Evolutionary conservation across 2,113 vertebrate genomes (phyloP).

Genomic region (Brachyhypopomus gauderio): DNA sequence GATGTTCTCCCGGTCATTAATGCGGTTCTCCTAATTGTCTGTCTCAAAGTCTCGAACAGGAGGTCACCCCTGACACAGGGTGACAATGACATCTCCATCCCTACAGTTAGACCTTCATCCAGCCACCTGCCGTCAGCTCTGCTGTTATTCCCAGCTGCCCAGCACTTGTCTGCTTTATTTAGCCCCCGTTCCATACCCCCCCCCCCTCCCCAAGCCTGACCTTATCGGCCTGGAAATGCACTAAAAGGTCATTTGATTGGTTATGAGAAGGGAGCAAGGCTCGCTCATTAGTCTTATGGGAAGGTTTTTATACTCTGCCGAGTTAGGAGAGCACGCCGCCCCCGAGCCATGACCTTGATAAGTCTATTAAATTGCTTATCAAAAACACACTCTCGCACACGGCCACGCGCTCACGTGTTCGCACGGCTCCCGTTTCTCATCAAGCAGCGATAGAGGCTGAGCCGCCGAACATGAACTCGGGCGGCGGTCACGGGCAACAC

Average conservation of each 20-base stretch:
- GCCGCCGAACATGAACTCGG: no score
- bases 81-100: no score
- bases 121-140: background rate
- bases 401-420: background rate
- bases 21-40: no score
- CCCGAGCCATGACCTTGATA: background rate
- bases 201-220: background rate
- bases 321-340: constrained; percentile 17
- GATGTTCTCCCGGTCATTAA: no score
- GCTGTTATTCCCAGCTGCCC: background rate
- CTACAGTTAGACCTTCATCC: background rate
- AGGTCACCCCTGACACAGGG: no score
- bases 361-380: constrained; percentile 17
- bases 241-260: constrained; percentile 27
- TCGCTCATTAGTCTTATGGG: constrained; percentile 13
- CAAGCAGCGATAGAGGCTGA: no score
- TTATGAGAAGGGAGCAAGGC: background rate
- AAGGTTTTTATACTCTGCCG: constrained; percentile 10
- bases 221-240: constrained; percentile 5
- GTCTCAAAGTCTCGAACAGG: no score
- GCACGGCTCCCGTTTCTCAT: no score
- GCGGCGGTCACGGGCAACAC: no score
- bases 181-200: background rate
- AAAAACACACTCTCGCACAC: constrained; percentile 10
- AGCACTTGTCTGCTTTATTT: background rate